Evolutionary conservation across 2,888 invertebrate genomes (phyloP).

Genomic region (Sclerodermus sp.): DNA sequence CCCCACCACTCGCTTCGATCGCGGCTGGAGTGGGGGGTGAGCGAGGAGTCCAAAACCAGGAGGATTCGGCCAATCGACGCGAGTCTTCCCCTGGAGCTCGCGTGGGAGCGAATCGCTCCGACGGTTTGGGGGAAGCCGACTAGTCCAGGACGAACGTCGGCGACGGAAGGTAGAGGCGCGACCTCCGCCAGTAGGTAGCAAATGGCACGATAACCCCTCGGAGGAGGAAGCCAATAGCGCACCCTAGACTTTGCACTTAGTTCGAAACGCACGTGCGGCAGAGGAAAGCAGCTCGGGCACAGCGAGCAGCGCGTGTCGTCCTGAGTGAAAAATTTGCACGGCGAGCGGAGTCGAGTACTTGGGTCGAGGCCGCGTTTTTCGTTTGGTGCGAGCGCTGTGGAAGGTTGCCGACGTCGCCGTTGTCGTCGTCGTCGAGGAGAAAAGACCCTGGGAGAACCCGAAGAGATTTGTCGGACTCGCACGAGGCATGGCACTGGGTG

Average conservation of each 20-base stretch:
- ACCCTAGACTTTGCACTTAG: conserved; percentile 36
- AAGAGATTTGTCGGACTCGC: neutral
- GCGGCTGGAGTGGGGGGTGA: too few species aligned
- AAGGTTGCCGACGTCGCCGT: too few species aligned
- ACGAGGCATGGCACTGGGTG: conserved; percentile 54
- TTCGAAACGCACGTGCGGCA: conserved; percentile 45
- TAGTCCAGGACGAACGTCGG: too few species aligned
- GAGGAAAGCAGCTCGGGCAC: conserved; percentile 15
- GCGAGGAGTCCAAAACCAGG: too few species aligned
- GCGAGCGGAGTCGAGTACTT: conserved; percentile 11
- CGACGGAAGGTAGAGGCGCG: too few species aligned
- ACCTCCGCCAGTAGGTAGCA: neutral
- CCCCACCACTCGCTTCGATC: too few species aligned
- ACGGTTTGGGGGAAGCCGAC: too few species aligned
- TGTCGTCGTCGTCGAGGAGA: too few species aligned
- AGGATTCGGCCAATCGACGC: too few species aligned
- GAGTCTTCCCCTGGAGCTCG: too few species aligned
- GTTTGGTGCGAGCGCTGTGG: conserved; percentile 4
- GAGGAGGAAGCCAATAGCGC: neutral
- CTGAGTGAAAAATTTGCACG: conserved; percentile 26
- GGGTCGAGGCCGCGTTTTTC: neutral
- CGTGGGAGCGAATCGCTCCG: too few species aligned
- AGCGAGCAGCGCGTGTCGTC: conserved; percentile 27
- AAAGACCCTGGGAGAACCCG: too few species aligned
- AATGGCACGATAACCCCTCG: neutral